A percentile compares a stretch with the other conserved stretches of the same genome.
These are phyloP conservation scores for Actias luna DNA, from an alignment of 2,888 invertebrate genomes.

Conservation along the genomic window DNA sequence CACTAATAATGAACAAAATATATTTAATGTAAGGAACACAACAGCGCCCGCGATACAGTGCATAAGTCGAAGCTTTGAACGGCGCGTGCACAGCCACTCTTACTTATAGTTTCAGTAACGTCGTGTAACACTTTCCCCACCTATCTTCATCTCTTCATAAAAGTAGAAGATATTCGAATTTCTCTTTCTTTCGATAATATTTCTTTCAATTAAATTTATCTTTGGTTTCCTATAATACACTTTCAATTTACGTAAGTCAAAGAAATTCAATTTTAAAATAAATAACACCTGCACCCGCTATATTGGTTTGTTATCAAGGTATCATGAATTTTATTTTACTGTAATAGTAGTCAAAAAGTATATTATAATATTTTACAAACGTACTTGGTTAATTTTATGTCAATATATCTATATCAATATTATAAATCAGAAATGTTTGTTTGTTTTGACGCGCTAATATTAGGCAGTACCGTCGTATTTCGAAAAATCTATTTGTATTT, in stretches of 20 bases:
- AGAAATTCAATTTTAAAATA: too few species aligned
- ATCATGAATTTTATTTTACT: too few species aligned
- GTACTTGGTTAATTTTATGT: too few species aligned
- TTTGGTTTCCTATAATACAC: not conserved
- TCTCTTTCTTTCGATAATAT: slow-evolving; percentile 40
- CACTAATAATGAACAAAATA: slow-evolving; percentile 17
- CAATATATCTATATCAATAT: too few species aligned
- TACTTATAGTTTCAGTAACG: slow-evolving; percentile 73
- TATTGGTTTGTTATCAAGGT: too few species aligned
- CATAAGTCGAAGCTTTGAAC: slow-evolving; percentile 55
- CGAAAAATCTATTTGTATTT: too few species aligned
- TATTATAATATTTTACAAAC: too few species aligned
- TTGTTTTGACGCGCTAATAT: too few species aligned
- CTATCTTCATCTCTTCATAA: slow-evolving; percentile 52
- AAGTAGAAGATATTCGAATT: slow-evolving; percentile 39
- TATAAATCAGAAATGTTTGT: too few species aligned
- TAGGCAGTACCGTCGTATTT: too few species aligned
- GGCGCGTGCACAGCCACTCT: slow-evolving; percentile 49
- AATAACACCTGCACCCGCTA: not conserved
- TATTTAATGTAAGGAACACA: slow-evolving; percentile 3
- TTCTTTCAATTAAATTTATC: slow-evolving; percentile 5
- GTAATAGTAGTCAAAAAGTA: too few species aligned
- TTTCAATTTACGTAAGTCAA: not conserved
- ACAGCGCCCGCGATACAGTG: slow-evolving; percentile 49
- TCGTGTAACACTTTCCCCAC: slow-evolving; percentile 74